A percentile compares a stretch with the other conserved stretches of the same genome.
These are phyloP conservation scores for Etheostoma spectabile DNA, from an alignment of 2,113 vertebrate genomes.

Conservation along the genomic window DNA sequence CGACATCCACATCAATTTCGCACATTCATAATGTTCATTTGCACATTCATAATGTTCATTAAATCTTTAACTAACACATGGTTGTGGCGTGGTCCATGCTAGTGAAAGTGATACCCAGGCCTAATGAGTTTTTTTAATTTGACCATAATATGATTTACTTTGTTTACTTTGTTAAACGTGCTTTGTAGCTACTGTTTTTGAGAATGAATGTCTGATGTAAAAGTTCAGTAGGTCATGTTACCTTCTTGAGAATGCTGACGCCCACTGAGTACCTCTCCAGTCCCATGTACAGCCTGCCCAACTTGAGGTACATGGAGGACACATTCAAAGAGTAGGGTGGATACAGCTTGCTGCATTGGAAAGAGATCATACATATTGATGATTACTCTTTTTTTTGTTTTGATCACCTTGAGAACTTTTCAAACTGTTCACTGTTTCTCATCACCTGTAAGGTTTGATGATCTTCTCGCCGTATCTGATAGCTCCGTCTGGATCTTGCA, in stretches of 20 bases:
- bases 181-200: not conserved
- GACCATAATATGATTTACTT: not conserved
- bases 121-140: not conserved
- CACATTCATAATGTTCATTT: too few species aligned
- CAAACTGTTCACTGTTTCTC: not conserved
- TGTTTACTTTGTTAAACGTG: not conserved
- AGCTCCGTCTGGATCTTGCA: constrained; percentile 89
- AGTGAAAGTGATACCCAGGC: not conserved
- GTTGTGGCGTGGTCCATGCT: too few species aligned
- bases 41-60: too few species aligned
- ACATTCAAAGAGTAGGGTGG: constrained; percentile 94
- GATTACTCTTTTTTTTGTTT: not conserved
- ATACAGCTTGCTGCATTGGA: constrained; percentile 88
- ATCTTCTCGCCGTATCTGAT: constrained; percentile 92
- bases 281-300: constrained; percentile 89
- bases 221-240: constrained; percentile 57
- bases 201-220: not conserved
- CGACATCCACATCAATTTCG: too few species aligned
- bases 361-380: not conserved
- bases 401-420: not conserved
- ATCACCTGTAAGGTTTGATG: constrained; percentile 91
- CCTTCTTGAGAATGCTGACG: constrained; percentile 88
- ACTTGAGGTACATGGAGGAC: constrained; percentile 96
- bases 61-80: too few species aligned
- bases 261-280: constrained; percentile 84